Conservation (phyloP, 92 coral and sea anemone species). For the Umimayanthus chanpuru region DNA sequence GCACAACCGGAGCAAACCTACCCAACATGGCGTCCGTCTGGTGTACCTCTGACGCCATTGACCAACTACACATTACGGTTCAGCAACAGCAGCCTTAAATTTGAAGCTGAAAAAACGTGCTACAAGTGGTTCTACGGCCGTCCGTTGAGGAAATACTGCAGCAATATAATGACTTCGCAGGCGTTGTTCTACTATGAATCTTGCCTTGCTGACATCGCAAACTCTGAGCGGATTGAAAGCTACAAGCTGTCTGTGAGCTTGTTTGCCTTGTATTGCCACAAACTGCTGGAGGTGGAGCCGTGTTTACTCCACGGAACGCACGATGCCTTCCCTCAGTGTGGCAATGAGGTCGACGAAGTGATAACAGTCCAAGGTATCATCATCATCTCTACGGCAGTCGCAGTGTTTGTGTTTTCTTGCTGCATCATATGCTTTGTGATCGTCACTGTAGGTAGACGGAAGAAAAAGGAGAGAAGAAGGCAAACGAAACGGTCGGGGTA, state of each 20-base stretch:
- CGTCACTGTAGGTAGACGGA: slow-evolving; percentile 12
- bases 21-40: slow-evolving; percentile 69
- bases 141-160: slow-evolving; percentile 59
- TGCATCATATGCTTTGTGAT: slow-evolving; percentile 7
- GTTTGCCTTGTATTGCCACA: slow-evolving; percentile 60
- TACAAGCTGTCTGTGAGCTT: slow-evolving; percentile 52
- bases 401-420: slow-evolving; percentile 6
- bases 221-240: slow-evolving; percentile 41
- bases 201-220: slow-evolving; percentile 56
- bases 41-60: slow-evolving; percentile 53
- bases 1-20: slow-evolving; percentile 30
- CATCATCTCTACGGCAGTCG: slow-evolving; percentile 14
- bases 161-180: slow-evolving; percentile 54
- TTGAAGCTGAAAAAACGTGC: slow-evolving; percentile 46
- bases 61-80: slow-evolving; percentile 60
- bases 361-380: slow-evolving; percentile 8
- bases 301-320: slow-evolving; percentile 54
- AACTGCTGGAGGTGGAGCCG: slow-evolving; percentile 39
- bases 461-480: not conserved
- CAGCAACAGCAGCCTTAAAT: slow-evolving; percentile 40
- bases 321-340: slow-evolving; percentile 48
- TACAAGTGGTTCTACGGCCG: slow-evolving; percentile 66
- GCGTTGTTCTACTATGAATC: slow-evolving; percentile 72
- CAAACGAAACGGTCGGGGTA: not conserved
- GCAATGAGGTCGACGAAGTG: not conserved